Evolutionary conservation across 2,888 invertebrate genomes (phyloP).

Genomic region (Callinectes sapidus): DNA sequence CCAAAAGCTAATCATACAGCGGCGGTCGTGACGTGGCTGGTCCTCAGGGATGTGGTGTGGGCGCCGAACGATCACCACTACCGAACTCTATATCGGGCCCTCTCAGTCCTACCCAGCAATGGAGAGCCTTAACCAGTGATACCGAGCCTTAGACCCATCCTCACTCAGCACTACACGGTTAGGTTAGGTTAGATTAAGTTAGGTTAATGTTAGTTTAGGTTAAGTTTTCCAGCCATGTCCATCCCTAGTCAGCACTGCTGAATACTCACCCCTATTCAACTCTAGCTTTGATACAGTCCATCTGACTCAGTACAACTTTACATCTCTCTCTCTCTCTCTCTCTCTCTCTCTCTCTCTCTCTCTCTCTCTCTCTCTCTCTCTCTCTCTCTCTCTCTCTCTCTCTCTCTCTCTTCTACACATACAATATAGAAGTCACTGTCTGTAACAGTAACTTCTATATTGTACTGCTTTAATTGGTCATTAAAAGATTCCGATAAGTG

Average conservation of each 20-base stretch:
- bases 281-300: neutral
- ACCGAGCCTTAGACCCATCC: neutral
- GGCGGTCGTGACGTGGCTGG: neutral
- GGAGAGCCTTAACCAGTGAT: neutral
- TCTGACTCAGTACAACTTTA: no score
- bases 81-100: neutral
- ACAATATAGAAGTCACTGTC: no score
- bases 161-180: neutral
- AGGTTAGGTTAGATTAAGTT: no score
- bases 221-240: no score
- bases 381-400: neutral
- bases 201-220: no score
- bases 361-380: neutral
- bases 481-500: no score
- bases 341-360: neutral
- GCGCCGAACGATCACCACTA: neutral
- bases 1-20: slow-evolving; percentile 45
- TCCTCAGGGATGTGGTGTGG: neutral
- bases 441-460: neutral
- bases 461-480: neutral
- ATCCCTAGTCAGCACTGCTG: no score
- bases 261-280: no score
- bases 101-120: neutral
- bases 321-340: neutral
- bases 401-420: neutral